Percentiles rank a stretch among this genome's conserved stretches.
These are phyloP conservation scores for Vulpes vulpes DNA, from an alignment of 2,113 vertebrate species.

Conservation along the genomic window DNA sequence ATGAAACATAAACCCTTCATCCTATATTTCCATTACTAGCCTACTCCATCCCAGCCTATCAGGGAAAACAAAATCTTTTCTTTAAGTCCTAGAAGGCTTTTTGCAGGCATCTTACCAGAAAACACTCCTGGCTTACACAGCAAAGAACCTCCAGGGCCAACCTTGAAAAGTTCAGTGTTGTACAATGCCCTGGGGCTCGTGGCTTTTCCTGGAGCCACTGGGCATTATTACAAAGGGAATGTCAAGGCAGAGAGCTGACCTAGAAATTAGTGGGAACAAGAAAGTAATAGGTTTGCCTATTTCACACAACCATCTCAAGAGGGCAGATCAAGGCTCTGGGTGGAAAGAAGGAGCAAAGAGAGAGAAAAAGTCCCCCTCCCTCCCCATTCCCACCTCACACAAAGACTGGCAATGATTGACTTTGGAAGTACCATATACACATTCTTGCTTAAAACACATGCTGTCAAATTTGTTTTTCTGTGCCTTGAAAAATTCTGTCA, in stretches of 20 bases:
- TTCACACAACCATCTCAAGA: not conserved
- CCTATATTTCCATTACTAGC: not conserved
- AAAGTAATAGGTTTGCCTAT: not conserved
- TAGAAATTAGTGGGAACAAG: not conserved
- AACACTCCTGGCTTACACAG: not conserved
- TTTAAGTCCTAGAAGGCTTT: not conserved
- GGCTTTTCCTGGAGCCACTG: not conserved
- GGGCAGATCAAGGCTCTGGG: not conserved
- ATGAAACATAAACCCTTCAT: not conserved
- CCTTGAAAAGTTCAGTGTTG: not conserved
- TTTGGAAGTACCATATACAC: slow-evolving; percentile 48
- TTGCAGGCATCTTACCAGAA: not conserved
- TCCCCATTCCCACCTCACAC: not conserved
- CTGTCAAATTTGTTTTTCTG: slow-evolving; percentile 78
- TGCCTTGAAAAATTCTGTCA: slow-evolving; percentile 71
- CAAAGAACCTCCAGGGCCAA: not conserved
- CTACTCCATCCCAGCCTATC: not conserved
- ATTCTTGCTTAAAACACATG: slow-evolving; percentile 60
- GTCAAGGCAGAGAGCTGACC: not conserved
- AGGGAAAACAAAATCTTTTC: not conserved
- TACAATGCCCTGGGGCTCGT: not conserved
- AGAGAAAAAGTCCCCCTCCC: not conserved
- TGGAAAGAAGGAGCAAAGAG: not conserved
- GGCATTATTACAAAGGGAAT: not conserved
- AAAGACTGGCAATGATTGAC: slow-evolving; percentile 60